Evolutionary conservation across 2,888 invertebrate genomes (phyloP), one percentile per base, ranked within the genome.

Genomic region (Megamerina dolium): DNA sequence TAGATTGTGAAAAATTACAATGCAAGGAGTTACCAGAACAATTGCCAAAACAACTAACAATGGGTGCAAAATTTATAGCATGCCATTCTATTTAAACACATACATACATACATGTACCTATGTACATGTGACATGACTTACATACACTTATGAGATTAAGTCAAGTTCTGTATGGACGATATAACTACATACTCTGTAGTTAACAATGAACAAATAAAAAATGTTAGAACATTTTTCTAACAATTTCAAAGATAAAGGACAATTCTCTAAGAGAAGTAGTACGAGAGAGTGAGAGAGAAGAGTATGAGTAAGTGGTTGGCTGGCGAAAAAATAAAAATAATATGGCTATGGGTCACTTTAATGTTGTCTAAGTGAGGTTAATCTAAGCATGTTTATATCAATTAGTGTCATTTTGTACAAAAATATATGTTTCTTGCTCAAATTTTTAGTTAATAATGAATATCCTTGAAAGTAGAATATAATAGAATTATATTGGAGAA

Each of bases 131-230:
- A 54, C 57, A 61, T 60, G 60, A 58, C 60, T 56, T 52, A 55
- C 52, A 57, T 54, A 55, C 63, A 64, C 59, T 58, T 58, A 64
- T 46, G 52, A 51, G 62, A 61, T 62, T 63, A 61, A 51, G 54
- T 54, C 45, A 51, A 32, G 23, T 23, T 10, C 23, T 23, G 23
- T 10, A n/a, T n/a, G 6, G 23, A 6, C 10, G 23, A 8, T 23
- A 10, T 23, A 23, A 23, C 23, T 23, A 10, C 23, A 23, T 8
- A 23, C 10, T 10, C 16, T 41, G 29, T 13, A 17, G 38, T 29
- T 10, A 5, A 34, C 27, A 20, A 29, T 14, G 14, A 20, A 10
- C 14, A 12, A 16, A 27, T n/a, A 17, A 26, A 41, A 45, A 35
- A 19, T 14, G 19, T 5, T 18, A 21, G 18, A 35, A 41, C 17